Base-by-base conservation (phyloP, 2,888 invertebrate genomes). In the Entomobrya proxima region DNA sequence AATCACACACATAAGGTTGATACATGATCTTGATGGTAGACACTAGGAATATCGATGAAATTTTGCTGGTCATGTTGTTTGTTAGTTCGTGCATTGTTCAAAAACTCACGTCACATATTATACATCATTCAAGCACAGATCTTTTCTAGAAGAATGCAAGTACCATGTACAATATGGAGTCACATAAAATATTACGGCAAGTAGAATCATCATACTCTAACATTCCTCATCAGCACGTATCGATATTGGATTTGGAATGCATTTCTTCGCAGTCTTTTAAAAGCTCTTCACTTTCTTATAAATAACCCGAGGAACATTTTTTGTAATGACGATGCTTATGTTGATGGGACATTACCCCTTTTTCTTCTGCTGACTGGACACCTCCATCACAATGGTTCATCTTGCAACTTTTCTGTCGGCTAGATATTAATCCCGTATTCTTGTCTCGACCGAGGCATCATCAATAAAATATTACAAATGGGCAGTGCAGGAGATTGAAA, bases 371-470 rank as follows among this genome's bases (percentile, higher is more conserved):
- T 52, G 52, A 58, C 58, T 58, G 58, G 58, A 30, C 58, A 58
- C 58, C 58, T 58, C 18, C 24, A 15, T 27, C 18, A 52, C 21
- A 55, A 24, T 55, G 55, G 21, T 55, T 47, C 47, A 7, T 32
- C 18, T 21, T 55, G 30, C 58, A 15, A 32, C 58, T 58, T 58
- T 58, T n/a, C 67, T 67, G 24, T 67, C n/a, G 40, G n/a, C 24
- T 40, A n/a, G 18, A 37, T 32, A 58, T 40, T 40, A 64, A 37
- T 64, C 64, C 40, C 21, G 67, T 67, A 67, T 67, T 67, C 37
- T 24, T 67, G 40, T 24, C 67, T 40, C 67, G 37, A 2, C 64
- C 18, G 5, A 58, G 13, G 27, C 30, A 58, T 37, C 21, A 18
- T 21, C 18, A 67, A 67, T 13, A 24, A 67, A 40, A 67, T 67